Evolutionary conservation across 2,113 vertebrate genomes (phyloP).

Genomic region (Pungitius pungitius): DNA sequence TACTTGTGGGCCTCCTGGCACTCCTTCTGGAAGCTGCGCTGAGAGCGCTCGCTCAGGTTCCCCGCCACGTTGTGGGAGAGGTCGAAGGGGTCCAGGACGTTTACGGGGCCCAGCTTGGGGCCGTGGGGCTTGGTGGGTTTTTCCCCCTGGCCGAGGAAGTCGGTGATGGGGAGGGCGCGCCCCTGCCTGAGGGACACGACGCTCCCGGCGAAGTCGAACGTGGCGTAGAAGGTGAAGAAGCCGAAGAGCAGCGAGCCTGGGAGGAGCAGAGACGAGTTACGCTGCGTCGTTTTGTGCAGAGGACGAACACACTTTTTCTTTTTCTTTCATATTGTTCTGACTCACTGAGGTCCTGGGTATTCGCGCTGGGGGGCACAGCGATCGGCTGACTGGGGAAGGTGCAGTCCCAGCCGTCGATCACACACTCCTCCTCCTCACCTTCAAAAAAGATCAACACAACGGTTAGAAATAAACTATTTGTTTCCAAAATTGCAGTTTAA

Average conservation of each 20-base stretch:
- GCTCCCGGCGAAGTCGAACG: conserved; percentile 82
- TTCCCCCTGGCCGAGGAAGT: conserved; percentile 57
- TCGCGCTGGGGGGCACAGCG: conserved; percentile 81
- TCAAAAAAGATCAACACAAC: not conserved
- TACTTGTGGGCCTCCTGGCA: conserved; percentile 85
- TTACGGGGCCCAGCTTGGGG: conserved; percentile 84
- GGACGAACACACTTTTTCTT: too few relatives aligned
- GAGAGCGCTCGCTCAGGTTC: conserved; percentile 85
- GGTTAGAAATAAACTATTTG: not conserved
- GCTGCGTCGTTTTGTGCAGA: too few relatives aligned
- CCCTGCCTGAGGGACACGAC: conserved; percentile 86
- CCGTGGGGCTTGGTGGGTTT: not conserved
- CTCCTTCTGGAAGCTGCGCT: conserved; percentile 78
- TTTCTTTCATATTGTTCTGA: too few relatives aligned
- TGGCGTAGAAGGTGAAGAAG: conserved; percentile 87
- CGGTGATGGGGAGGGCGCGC: conserved; percentile 71
- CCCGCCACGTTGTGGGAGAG: conserved; percentile 90
- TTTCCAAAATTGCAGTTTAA: too few relatives aligned
- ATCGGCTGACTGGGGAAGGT: conserved; percentile 86
- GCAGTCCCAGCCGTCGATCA: conserved; percentile 90
- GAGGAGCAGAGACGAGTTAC: conserved; percentile 23
- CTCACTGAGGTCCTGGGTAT: conserved; percentile 86
- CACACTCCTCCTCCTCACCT: conserved; percentile 86
- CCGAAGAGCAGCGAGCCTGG: conserved; percentile 85
- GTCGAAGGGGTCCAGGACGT: conserved; percentile 92